These are phyloP conservation scores for Myripristis jacobus DNA, from an alignment of 2,797 vertebrate species.

Conservation along the genomic window DNA sequence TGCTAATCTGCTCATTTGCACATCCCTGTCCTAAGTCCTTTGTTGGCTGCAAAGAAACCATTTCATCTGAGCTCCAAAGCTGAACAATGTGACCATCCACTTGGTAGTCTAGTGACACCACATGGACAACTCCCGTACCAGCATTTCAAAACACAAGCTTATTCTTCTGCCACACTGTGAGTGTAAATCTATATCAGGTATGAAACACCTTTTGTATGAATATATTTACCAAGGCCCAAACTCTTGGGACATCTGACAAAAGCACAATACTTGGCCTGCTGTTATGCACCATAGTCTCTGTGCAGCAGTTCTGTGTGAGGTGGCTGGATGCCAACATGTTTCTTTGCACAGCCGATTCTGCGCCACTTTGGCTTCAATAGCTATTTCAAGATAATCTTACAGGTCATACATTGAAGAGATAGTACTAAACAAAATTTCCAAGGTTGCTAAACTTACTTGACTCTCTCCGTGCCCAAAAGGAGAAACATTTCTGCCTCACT, in stretches of 20 bases:
- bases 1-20: conserved; percentile 60
- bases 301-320: conserved; percentile 26
- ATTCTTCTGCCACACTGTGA: background rate
- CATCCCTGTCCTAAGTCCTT: conserved; percentile 47
- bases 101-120: conserved; percentile 63
- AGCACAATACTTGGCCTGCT: background rate
- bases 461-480: conserved; percentile 2
- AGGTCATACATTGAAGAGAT: background rate
- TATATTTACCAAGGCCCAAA: background rate
- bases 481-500: conserved; percentile 3
- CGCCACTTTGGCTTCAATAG: conserved; percentile 28
- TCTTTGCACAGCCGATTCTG: conserved; percentile 3
- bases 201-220: background rate
- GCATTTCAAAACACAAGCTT: conserved; percentile 2
- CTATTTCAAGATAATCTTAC: conserved; percentile 48
- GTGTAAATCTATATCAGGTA: background rate
- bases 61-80: conserved; percentile 4
- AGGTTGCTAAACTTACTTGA: background rate
- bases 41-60: conserved; percentile 44
- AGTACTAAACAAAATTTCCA: background rate
- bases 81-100: background rate
- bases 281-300: background rate
- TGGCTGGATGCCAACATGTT: conserved; percentile 29
- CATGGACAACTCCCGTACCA: conserved; percentile 51
- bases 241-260: background rate